Percentiles rank a stretch among this genome's conserved stretches.
Evolutionary conservation across 2,113 vertebrate species (phyloP).

Genomic region (Ardeotis arabs): DNA sequence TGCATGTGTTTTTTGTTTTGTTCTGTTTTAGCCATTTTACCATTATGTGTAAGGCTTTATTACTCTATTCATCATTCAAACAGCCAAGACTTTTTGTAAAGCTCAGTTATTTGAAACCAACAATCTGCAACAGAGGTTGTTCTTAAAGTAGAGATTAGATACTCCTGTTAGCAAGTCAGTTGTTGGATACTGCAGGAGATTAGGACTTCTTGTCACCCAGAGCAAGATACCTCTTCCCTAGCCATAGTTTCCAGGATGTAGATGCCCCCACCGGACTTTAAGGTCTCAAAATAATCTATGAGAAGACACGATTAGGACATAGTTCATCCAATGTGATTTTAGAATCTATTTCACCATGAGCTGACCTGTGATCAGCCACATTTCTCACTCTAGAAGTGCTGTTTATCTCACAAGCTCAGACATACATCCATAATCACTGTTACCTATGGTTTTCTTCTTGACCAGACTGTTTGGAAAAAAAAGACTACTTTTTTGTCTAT

Average conservation of each 20-base stretch:
- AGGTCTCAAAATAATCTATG: background rate
- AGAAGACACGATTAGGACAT: background rate
- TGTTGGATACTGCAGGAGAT: background rate
- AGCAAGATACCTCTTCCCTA: background rate
- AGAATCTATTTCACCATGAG: background rate
- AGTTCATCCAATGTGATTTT: background rate
- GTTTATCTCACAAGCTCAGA: background rate
- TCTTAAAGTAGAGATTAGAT: background rate
- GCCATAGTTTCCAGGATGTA: background rate
- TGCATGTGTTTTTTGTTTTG: background rate
- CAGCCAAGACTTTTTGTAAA: background rate
- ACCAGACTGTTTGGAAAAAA: background rate
- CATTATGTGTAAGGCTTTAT: background rate
- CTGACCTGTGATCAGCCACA: no score
- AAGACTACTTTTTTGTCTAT: background rate
- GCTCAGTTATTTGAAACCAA: background rate
- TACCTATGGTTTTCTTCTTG: background rate
- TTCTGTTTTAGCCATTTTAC: background rate
- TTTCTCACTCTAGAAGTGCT: background rate
- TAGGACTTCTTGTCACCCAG: background rate
- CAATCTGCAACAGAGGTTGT: background rate
- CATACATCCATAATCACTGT: background rate
- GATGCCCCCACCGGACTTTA: background rate
- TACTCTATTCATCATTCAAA: conserved; percentile 36
- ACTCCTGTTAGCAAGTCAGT: background rate